Evolutionary conservation across 1,140 invertebrate genomes (phyloP).

Genomic region (Cryptotermes secundus): DNA sequence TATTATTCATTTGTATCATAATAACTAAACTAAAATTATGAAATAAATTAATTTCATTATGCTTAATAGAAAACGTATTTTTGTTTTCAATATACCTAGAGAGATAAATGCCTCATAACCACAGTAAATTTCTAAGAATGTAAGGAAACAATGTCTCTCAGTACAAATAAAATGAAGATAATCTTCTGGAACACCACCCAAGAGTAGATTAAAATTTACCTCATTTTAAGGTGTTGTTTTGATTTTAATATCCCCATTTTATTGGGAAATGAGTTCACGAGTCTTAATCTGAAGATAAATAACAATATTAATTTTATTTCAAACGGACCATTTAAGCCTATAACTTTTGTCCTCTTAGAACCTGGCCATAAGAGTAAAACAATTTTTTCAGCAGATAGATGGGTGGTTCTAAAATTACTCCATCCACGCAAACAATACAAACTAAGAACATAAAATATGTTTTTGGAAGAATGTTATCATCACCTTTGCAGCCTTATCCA

Average conservation of each 20-base stretch:
- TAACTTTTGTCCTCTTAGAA: background rate
- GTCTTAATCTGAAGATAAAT: too few species aligned
- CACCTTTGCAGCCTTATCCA: slow-evolving; percentile 45
- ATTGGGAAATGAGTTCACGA: too few species aligned
- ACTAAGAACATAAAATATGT: slow-evolving; percentile 11
- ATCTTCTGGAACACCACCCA: background rate
- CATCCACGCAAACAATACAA: background rate
- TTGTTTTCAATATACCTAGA: background rate
- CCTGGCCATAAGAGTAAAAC: slow-evolving; percentile 5
- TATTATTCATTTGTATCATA: background rate
- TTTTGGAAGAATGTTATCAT: slow-evolving; percentile 31
- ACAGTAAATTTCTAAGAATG: background rate
- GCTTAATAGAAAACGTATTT: background rate
- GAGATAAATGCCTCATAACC: background rate
- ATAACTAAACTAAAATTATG: background rate
- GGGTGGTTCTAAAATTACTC: slow-evolving; percentile 8
- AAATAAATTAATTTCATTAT: background rate
- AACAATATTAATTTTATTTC: too few species aligned
- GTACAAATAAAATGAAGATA: background rate
- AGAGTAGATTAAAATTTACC: too few species aligned
- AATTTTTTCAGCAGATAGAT: background rate
- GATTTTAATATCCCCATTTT: too few species aligned
- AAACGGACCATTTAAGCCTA: too few species aligned
- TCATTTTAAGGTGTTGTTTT: too few species aligned
- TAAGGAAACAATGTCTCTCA: background rate